Evolutionary conservation across 2,797 vertebrate species (phyloP).

Genomic region (Eidolon dupreanum): DNA sequence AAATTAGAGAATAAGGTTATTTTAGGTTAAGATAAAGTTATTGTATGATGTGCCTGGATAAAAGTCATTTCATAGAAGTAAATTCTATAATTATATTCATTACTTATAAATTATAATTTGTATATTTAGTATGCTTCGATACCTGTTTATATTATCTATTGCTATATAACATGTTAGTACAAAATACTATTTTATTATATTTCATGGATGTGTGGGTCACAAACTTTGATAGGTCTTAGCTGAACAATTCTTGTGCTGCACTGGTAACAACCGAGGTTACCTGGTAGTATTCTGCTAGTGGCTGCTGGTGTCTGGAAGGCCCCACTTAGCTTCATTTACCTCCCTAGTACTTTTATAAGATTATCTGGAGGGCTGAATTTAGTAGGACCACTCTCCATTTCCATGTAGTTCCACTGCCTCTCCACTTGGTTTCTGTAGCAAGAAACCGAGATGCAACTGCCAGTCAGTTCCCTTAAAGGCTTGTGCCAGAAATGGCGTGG

Average conservation of each 20-base stretch:
- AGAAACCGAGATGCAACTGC: background rate
- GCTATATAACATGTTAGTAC: background rate
- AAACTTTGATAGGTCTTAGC: background rate
- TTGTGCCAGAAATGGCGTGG: background rate
- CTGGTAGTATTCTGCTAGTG: background rate
- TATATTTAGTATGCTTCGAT: background rate
- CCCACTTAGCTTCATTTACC: background rate
- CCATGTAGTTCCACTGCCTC: background rate
- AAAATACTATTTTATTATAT: background rate
- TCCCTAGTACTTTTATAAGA: background rate
- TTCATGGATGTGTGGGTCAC: background rate
- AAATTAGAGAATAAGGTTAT: background rate
- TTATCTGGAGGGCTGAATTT: background rate
- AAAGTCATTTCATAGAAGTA: background rate
- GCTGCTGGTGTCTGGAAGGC: background rate
- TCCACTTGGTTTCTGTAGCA: background rate
- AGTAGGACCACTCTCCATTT: background rate
- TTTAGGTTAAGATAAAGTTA: slow-evolving; percentile 40
- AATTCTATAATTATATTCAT: slow-evolving; percentile 11
- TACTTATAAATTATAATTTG: background rate
- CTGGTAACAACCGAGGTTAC: background rate
- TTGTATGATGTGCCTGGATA: background rate
- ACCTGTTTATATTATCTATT: background rate
- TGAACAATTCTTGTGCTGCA: background rate
- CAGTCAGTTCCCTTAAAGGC: background rate